Evolutionary conservation across 2,113 vertebrate species (phyloP).

Genomic region (Grantiella picta): DNA sequence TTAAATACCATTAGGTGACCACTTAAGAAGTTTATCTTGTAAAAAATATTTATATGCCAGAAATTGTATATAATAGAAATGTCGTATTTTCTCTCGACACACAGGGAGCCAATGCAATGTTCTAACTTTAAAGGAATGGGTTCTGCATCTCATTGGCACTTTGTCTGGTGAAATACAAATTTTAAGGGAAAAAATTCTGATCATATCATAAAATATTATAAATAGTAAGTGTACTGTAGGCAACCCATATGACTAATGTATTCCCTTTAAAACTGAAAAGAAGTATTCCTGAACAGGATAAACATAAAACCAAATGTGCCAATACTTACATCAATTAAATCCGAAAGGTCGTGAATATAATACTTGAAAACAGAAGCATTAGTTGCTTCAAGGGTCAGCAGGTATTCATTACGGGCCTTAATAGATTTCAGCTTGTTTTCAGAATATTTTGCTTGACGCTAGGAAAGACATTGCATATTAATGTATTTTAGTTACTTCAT

Average conservation of each 20-base stretch:
- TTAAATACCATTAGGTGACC: background rate
- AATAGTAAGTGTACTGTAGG: background rate
- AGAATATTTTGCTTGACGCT: conserved; percentile 98
- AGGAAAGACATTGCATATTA: conserved; percentile 42
- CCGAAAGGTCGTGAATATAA: conserved; percentile 96
- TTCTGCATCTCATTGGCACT: background rate
- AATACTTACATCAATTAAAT: conserved; percentile 96
- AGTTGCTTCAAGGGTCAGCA: conserved; percentile 95
- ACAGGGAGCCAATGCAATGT: background rate
- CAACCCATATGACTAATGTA: background rate
- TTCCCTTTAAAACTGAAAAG: background rate
- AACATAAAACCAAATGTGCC: background rate
- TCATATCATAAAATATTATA: background rate
- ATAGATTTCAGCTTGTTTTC: conserved; percentile 99
- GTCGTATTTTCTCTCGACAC: background rate
- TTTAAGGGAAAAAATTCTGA: background rate
- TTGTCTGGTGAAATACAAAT: background rate
- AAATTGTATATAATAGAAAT: background rate
- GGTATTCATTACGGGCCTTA: conserved; percentile 97
- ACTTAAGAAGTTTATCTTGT: background rate
- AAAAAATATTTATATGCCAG: background rate
- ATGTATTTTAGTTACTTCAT: background rate
- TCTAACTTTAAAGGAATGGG: background rate
- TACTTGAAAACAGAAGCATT: conserved; percentile 98
- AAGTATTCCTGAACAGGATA: background rate